Base-by-base conservation (phyloP, 92 coral and sea anemone genomes). In the Heteractis magnifica region DNA sequence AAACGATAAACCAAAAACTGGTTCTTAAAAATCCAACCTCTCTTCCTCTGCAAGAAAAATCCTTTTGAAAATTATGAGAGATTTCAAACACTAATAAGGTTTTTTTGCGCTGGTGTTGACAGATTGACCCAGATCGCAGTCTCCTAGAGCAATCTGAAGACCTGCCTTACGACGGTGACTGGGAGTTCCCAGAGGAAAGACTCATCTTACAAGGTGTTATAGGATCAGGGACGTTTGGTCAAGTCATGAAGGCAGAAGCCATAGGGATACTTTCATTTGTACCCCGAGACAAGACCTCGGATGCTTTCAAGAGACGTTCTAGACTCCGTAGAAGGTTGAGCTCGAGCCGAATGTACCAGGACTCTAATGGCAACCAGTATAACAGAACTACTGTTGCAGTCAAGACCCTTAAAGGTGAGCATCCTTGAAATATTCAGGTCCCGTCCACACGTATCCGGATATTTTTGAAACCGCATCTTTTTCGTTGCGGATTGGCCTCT, bases 181-280 rank as follows among this genome's bases (percentile, higher is more conserved):
- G 95, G 94, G 98, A 95, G 80, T 91, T 95, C 50, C 95, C 92
- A 10, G 93, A 84, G 72, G 91, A 93, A 21, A 81, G 92, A 84
- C 91, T 95, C 65, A 68, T 85, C 50, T 81, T 95, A 2, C 95
- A 91, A 16, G 90, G 87, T 11, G 91, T 79, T 48, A 82, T 95
- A 49, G 98, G 98, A 7, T 86, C 95, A 20, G 98, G 98, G 26
- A 88, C 97, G 16, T 95, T 91, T 89, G 98, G 98, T 4, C 90
- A 87, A 52, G 98, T 95, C 65, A 79, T 89, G 78, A 95, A 95
- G 85, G 98, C 95, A 18, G 98, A 95, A 62, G 98, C 98, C 44
- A 64, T 91, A 14, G 98, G 98, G 52, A 89, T 90, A 4, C 78
- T 92, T 60, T 93, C 92, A 71, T 81, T 95, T 48, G 56, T 74